These are phyloP conservation scores for Symphodus melops DNA, from an alignment of 2,113 vertebrate genomes.

Conservation along the genomic window DNA sequence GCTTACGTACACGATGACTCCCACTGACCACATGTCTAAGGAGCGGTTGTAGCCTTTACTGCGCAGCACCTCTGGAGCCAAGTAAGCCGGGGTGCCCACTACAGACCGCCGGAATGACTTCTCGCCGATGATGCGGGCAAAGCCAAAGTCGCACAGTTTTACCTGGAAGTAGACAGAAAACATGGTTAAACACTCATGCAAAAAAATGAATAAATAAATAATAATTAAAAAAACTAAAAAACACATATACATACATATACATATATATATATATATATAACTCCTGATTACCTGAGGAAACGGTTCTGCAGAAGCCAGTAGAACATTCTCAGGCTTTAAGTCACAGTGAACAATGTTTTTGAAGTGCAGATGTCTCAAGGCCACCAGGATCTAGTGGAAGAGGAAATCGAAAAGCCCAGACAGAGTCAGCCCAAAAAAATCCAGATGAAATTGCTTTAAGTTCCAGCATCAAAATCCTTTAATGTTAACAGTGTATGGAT, in stretches of 20 bases:
- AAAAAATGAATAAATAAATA: too few species aligned
- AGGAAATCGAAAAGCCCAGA: slow-evolving; percentile 2
- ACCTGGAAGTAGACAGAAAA: slow-evolving; percentile 82
- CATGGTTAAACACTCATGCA: neutral
- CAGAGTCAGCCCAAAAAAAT: slow-evolving; percentile 15
- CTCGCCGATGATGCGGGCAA: slow-evolving; percentile 97
- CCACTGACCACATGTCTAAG: slow-evolving; percentile 98
- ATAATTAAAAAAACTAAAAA: too few species aligned
- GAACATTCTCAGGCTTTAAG: slow-evolving; percentile 97
- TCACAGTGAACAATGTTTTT: slow-evolving; percentile 99
- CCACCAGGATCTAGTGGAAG: slow-evolving; percentile 92
- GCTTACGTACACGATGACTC: slow-evolving; percentile 97
- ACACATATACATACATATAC: too few species aligned
- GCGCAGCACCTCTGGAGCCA: slow-evolving; percentile 95
- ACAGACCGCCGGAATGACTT: slow-evolving; percentile 97
- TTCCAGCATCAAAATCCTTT: slow-evolving; percentile 8
- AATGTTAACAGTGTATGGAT: slow-evolving; percentile 3
- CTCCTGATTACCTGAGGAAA: slow-evolving; percentile 90
- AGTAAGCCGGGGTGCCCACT: slow-evolving; percentile 95
- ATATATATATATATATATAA: neutral
- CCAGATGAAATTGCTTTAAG: slow-evolving; percentile 11
- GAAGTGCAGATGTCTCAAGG: slow-evolving; percentile 97
- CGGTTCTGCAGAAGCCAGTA: slow-evolving; percentile 96
- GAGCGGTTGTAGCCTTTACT: slow-evolving; percentile 99
- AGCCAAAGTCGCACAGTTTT: slow-evolving; percentile 97